Evolutionary conservation across 2,888 invertebrate genomes (phyloP), one percentile per base, ranked within the genome.

Genomic region (Tipula confusa): DNA sequence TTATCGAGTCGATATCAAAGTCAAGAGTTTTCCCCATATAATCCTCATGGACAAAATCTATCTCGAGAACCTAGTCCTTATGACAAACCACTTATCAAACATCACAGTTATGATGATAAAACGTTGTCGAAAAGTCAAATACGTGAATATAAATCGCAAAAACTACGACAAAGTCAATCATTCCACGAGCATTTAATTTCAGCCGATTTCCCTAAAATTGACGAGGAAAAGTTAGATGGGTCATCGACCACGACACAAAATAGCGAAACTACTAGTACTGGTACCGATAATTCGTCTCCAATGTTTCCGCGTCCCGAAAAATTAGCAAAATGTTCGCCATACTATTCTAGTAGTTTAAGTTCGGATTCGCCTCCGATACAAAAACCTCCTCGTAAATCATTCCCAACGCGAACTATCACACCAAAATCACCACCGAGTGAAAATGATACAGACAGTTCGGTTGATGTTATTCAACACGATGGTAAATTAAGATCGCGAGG

Each of bases 291-390:
- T 36, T 89, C 87, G 11, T 89, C 89, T 0, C 89, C 90, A 24
- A 87, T 88, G 86, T 87, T 88, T 36, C 87, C 87, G 84, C 87
- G 89, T 15, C 88, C 89, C 3, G 89, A 91, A 82, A 92, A 92
- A 85, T 88, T 94, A 33, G 91, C 93, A 0, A 93, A 94, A 87
- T 94, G 94, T 87, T 94, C 94, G 1, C 94, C 94, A 0, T 94
- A 94, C 87, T 94, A 94, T 88, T 94, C 94, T 31, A 94, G 94
- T 86, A 94, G 94, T 86, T 89, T 94, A 64, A 94, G 94, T 87
- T 94, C 94, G 0, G 94, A 94, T 86, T 94, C 94, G 29, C 94
- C 94, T 1, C 94, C 94, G 1, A 92, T 93, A 87, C 91, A 92
- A 82, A 93, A 93, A 86, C 92, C 92, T 5, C 92, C 93, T 0